Evolutionary conservation across 2,888 invertebrate genomes (phyloP), one percentile per base, ranked within the genome.

Genomic region (Macropis europaea): DNA sequence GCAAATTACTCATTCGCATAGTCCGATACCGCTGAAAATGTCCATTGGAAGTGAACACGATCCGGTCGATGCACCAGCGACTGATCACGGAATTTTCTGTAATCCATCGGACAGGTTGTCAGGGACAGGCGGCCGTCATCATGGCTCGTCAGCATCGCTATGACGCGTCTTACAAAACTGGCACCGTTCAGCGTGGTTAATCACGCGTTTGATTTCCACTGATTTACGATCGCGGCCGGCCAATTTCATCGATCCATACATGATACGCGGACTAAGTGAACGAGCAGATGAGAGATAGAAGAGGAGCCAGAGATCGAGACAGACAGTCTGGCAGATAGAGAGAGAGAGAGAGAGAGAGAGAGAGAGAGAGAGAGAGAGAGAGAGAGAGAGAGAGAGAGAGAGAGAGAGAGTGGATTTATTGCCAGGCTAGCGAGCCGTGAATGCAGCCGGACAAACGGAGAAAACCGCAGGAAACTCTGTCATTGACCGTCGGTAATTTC

Each of bases 191-290:
- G 52, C 61, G 81, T 63, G 77, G 78, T 82, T 82, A 83, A 85
- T 83, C 86, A 76, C 76, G 81, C 77, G 75, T 82, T 85, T 81
- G 82, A 84, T 84, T 85, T 83, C 79, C 82, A 79, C 80, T 79
- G 84, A 86, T 84, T 83, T 81, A 81, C 83, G 79, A 81, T 79
- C 76, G 74, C 76, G 62, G 69, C 42, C 13, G 75, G 60, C 30
- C 53, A 62, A 63, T 64, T 53, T 64, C 60, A 43, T 43, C 60
- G 34, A 22, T 59, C 54, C 61, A 53, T 72, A 47, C 43, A 30
- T 26, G 53, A 52, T 62, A 66, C 66, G 54, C 38, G 48, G 61
- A 34, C 40, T 62, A 62, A 69, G 74, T 52, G 73, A 71, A 57
- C 68, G 70, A 47, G 57, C 24, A 36, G 62, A 76, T 50, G 62